Evolutionary conservation across 2,797 vertebrate species (phyloP).

Genomic region (Sebastes iracundus): DNA sequence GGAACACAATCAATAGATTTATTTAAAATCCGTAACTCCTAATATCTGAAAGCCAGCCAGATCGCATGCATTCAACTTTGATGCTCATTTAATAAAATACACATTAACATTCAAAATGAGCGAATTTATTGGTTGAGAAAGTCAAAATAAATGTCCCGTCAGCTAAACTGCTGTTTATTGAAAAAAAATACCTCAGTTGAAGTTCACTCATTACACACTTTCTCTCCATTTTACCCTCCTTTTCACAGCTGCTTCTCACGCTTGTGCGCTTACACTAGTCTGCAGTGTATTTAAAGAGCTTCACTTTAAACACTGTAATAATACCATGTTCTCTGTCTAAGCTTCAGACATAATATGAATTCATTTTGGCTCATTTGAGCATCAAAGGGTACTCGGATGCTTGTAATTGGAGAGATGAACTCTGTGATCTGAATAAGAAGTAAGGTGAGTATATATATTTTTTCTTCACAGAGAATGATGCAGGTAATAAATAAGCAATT

Average conservation of each 20-base stretch:
- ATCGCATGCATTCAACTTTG: not conserved
- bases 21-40: not conserved
- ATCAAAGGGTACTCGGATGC: constrained; percentile 19
- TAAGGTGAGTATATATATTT: not conserved
- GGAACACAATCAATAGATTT: not conserved
- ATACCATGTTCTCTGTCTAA: constrained; percentile 37
- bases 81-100: not conserved
- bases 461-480: not conserved
- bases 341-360: constrained; percentile 32
- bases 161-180: not conserved
- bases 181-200: not conserved
- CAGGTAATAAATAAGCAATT: not conserved
- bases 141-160: not conserved
- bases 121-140: not conserved
- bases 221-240: not conserved
- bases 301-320: constrained; percentile 28
- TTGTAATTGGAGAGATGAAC: constrained; percentile 48
- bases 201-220: not conserved
- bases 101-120: not conserved
- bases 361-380: constrained; percentile 40
- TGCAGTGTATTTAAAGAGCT: not conserved
- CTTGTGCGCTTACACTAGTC: not conserved
- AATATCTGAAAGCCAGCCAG: not conserved
- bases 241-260: not conserved
- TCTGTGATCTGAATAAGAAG: constrained; percentile 5